phyloP scores from a whole-genome alignment of 2,113 vertebrate species.

The Polyodon spathula region DNA sequence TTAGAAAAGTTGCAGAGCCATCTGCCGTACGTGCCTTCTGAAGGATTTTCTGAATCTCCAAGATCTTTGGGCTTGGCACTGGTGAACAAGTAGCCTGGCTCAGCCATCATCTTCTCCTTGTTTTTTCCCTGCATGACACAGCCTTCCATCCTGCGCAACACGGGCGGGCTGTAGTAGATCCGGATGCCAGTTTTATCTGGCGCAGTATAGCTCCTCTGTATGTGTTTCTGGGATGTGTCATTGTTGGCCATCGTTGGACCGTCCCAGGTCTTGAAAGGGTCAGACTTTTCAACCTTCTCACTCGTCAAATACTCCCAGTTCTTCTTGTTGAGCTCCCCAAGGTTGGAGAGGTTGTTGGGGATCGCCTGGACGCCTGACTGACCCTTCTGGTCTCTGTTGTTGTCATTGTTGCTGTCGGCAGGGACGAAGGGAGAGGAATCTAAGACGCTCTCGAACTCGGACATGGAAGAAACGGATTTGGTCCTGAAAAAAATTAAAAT shows the following conservation, averaged over 20 bases:
- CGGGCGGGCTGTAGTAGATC: conserved; percentile 91
- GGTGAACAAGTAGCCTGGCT: conserved; percentile 67
- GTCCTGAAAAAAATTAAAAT: conserved; percentile 54
- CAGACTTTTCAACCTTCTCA: conserved; percentile 51
- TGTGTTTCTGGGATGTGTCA: conserved; percentile 58
- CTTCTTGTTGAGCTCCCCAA: conserved; percentile 49
- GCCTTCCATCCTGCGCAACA: conserved; percentile 62
- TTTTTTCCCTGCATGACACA: conserved; percentile 53
- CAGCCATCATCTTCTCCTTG: conserved; percentile 64
- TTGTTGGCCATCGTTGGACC: conserved; percentile 57
- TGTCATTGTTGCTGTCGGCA: conserved; percentile 42
- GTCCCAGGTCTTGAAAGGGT: conserved; percentile 70
- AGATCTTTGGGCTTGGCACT: conserved; percentile 67
- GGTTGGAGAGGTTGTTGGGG: conserved; percentile 43
- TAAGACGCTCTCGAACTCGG: conserved; percentile 71
- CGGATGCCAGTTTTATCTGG: conserved; percentile 90
- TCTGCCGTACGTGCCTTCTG: conserved; percentile 64
- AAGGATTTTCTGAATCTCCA: conserved; percentile 42
- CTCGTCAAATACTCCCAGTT: conserved; percentile 64
- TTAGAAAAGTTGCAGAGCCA: conserved; percentile 89
- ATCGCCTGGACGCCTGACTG: conserved; percentile 31
- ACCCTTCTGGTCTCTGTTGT: conserved; percentile 43
- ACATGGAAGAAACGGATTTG: conserved; percentile 67
- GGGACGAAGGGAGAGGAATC: conserved; percentile 67
- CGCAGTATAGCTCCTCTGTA: conserved; percentile 86